Evolutionary conservation across 2,797 vertebrate genomes (phyloP).

Genomic region (Valencia hispanica): DNA sequence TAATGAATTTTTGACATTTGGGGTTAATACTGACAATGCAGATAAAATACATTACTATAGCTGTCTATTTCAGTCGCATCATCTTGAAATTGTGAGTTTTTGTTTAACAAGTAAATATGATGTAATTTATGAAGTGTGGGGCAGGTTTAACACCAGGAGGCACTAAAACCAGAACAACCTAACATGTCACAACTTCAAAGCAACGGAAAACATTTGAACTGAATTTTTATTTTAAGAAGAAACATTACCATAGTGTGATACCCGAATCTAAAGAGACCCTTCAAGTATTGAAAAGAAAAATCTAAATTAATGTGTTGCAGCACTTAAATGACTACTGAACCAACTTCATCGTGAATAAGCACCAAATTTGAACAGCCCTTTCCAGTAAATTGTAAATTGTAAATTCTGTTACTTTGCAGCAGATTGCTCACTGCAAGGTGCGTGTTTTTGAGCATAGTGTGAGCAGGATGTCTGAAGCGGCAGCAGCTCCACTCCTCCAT

Average conservation of each 20-base stretch:
- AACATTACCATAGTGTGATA: not conserved
- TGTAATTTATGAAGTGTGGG: not conserved
- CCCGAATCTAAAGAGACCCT: not conserved
- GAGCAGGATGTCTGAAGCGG: slow-evolving; percentile 12
- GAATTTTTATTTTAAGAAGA: too few species aligned
- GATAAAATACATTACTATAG: not conserved
- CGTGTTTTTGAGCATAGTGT: slow-evolving; percentile 1
- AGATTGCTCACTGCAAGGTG: slow-evolving; percentile 10
- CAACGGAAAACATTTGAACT: not conserved
- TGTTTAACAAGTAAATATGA: not conserved
- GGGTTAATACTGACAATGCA: not conserved
- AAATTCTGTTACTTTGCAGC: slow-evolving; percentile 13
- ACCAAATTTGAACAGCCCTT: not conserved
- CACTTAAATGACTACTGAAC: not conserved
- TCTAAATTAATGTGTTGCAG: not conserved
- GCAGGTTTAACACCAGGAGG: too few species aligned
- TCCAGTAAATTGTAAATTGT: not conserved
- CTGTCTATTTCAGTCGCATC: not conserved
- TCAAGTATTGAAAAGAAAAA: not conserved
- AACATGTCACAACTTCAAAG: not conserved
- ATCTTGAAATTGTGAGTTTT: not conserved
- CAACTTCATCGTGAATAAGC: not conserved
- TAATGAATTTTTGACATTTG: too few species aligned
- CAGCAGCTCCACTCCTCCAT: slow-evolving; percentile 12
- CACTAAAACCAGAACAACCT: too few species aligned